Conservation (phyloP, 1,140 invertebrate genomes). For the Bombus consobrinus region DNA sequence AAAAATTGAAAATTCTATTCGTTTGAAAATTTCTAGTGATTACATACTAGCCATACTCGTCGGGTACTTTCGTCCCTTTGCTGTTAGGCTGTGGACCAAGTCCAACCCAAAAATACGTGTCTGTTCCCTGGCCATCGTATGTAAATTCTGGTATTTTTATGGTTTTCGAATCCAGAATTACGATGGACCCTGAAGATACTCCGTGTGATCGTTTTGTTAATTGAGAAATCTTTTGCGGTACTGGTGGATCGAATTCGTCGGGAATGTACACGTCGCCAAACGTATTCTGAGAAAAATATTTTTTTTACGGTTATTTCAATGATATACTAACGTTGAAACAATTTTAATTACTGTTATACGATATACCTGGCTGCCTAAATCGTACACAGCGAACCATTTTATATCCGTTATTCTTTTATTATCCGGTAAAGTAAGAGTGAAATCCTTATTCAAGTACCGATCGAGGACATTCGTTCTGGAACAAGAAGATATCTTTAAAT, state of each 20-base stretch:
- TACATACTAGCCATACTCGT: constrained; percentile 96
- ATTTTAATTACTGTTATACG: constrained; percentile 3
- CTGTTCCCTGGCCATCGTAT: constrained; percentile 90
- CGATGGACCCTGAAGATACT: constrained; percentile 88
- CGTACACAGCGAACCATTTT: constrained; percentile 96
- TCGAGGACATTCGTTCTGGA: constrained; percentile 93
- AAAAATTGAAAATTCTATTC: neutral
- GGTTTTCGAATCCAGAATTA: constrained; percentile 92
- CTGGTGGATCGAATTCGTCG: constrained; percentile 95
- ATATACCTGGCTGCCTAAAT: constrained; percentile 89
- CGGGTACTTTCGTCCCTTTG: constrained; percentile 92
- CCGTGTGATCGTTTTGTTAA: constrained; percentile 87
- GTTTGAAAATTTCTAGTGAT: neutral
- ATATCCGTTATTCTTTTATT: constrained; percentile 94
- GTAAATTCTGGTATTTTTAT: constrained; percentile 89
- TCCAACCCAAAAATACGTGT: constrained; percentile 94
- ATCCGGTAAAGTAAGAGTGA: constrained; percentile 92
- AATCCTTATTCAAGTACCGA: constrained; percentile 93
- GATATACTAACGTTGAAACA: neutral
- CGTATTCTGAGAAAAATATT: constrained; percentile 84
- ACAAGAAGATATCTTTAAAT: constrained; percentile 48
- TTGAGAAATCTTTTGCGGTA: constrained; percentile 88
- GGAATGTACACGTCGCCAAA: constrained; percentile 96
- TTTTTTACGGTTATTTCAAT: neutral
- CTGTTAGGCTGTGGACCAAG: constrained; percentile 92